Evolutionary conservation across 1,140 invertebrate genomes (phyloP), one percentile per base, ranked within the genome.

Genomic region (Chrysoperla carnea): DNA sequence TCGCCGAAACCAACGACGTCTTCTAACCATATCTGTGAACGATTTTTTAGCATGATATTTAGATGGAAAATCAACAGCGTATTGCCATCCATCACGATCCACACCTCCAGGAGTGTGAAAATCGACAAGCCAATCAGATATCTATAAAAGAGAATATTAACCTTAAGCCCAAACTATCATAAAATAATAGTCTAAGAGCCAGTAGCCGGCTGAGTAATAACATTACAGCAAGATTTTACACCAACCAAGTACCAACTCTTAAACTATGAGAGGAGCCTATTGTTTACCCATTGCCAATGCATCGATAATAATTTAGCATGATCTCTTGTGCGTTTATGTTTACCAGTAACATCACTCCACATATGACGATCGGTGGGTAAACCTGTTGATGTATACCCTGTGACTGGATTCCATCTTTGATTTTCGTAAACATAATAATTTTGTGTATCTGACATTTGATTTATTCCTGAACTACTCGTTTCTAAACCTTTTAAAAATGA

Each of bases 71-170:
- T 93, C 88, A 2, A 84, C 80, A 3, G 88, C 86, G 65, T 93
- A 93, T 58, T 93, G 89, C 90, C 90, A 94, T 3, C 89, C 89
- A 50, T 92, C 84, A 43, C 72, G 70, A 62, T 93, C 88, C 1
- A 85, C 83, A 1, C 87, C 87, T n/a, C 84, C 85, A 1, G 81
- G 79, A 29, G 82, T 79, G 57, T 82, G 78, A 57, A 84, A 92
- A 61, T 93, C 88, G 8, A 91, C 71, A 48, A 79, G 73, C 90
- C 89, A 93, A 56, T 92, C 87, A 6, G 83, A 82, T 37, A 83
- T 71, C 81, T 84, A 48, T 8, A 48, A 43, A 46, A 47, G 40
- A n/a, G 12, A 23, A 23, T 23, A 23, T n/a, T n/a, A n/a, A n/a
- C n/a, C n/a, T n/a, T n/a, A n/a, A n/a, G n/a, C n/a, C n/a, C n/a